These are phyloP conservation scores for Cryptomyrus ogoouensis DNA, from an alignment of 2,113 vertebrate genomes.

Conservation along the genomic window DNA sequence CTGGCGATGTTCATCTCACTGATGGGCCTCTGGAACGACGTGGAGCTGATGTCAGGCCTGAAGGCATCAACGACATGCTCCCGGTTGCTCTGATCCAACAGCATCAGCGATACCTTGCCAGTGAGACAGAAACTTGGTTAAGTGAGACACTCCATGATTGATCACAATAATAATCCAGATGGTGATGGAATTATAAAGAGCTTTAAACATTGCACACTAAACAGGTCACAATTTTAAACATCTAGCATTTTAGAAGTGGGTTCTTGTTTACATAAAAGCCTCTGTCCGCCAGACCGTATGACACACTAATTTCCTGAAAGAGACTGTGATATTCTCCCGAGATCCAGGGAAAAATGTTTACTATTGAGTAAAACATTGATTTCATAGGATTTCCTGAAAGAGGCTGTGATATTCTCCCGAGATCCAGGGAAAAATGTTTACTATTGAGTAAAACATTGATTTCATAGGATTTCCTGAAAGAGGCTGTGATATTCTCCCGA, in stretches of 20 bases:
- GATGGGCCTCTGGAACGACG: conserved; percentile 84
- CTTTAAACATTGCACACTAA: background rate
- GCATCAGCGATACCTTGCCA: conserved; percentile 88
- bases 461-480: background rate
- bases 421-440: background rate
- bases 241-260: background rate
- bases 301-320: background rate
- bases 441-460: background rate
- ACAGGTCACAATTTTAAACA: background rate
- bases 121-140: background rate
- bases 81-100: conserved; percentile 89
- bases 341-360: background rate
- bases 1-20: conserved; percentile 96
- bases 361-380: background rate
- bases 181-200: background rate
- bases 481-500: background rate
- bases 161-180: background rate
- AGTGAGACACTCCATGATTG: background rate
- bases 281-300: background rate
- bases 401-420: background rate
- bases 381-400: background rate
- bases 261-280: background rate
- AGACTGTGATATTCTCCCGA: background rate
- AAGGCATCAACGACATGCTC: conserved; percentile 94
- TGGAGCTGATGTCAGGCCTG: conserved; percentile 78